Percentiles rank a stretch among this genome's conserved stretches.
phyloP scores from a whole-genome alignment of 2,888 invertebrate genomes.

The Eristalis intricaria region DNA sequence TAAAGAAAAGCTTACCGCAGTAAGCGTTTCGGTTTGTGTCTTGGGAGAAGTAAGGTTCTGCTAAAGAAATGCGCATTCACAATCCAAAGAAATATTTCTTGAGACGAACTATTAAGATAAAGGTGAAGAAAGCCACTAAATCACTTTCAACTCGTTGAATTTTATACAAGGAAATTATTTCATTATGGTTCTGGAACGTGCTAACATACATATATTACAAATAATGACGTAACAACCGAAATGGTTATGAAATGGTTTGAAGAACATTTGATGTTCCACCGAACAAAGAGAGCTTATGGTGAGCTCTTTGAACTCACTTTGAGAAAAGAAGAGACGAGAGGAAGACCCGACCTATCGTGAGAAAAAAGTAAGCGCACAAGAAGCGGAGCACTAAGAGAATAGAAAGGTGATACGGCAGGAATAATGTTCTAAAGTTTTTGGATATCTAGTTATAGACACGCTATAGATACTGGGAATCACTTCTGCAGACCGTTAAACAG shows the following conservation, averaged over 20 bases:
- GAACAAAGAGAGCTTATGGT: no score
- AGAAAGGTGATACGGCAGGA: no score
- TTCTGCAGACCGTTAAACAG: no score
- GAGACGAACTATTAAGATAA: not conserved
- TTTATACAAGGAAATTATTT: not conserved
- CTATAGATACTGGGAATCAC: no score
- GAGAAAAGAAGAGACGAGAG: no score
- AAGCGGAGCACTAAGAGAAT: no score
- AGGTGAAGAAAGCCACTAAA: not conserved
- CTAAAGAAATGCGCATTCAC: conserved; percentile 5
- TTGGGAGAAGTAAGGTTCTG: not conserved
- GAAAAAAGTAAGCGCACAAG: no score
- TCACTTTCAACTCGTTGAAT: not conserved
- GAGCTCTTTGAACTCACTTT: no score
- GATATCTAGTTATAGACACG: no score
- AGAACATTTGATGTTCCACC: no score
- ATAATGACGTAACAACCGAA: not conserved
- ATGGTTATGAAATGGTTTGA: not conserved
- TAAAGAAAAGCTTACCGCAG: not conserved
- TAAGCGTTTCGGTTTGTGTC: conserved; percentile 14
- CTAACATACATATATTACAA: not conserved
- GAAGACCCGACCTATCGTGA: no score
- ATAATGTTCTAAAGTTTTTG: no score
- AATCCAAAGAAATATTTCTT: conserved; percentile 8
- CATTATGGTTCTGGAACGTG: not conserved